Evolutionary conservation across 2,113 vertebrate species (phyloP), one percentile per base, ranked within the genome.

Genomic region (Ardeotis arabs): DNA sequence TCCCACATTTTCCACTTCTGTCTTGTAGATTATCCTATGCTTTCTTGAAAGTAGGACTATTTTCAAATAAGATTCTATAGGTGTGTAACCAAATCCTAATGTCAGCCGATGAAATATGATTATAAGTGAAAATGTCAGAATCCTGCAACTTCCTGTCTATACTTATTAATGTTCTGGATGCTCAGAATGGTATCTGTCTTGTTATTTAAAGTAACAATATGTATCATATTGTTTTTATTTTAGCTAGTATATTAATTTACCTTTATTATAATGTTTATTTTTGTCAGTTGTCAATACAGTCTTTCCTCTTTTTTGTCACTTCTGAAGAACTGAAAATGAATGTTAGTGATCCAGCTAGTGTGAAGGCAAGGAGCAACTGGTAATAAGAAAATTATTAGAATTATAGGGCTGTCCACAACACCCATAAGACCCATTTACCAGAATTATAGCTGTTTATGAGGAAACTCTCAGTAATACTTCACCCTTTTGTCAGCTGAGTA

Each of bases 301-400:
- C 31, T 56, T 73, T 84, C 15, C 10, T 76, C 31, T 66, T 77
- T 35, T 81, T 72, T 86, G 28, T 70, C 33, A 21, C 22, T 88
- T 86, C n/a, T 69, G 27, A 62, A 84, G 33, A 18, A 18, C n/a
- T 74, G 18, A 66, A 85, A 94, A 74, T 55, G 12, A 55, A 55
- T 66, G 55, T 52, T 39, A 69, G 63, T 52, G 27, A 63, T 90
- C 35, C 56, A 88, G 25, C 17, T 77, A 33, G 8, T 27, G 28
- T 41, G 50, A 90, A 85, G 20, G 68, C 44, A 81, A 90, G 52
- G 39, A 94, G 11, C 50, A 74, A 9, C 28, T 49, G 41, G 49
- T 89, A 93, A 79, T 84, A 83, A 84, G 79, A 91, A 84, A 95
- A 96, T 85, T 80, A 94, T 76, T 64, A 58, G 72, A 94, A 93